Base-by-base conservation (phyloP, 2,888 invertebrate genomes). In the Drosophila paramelanica region DNA sequence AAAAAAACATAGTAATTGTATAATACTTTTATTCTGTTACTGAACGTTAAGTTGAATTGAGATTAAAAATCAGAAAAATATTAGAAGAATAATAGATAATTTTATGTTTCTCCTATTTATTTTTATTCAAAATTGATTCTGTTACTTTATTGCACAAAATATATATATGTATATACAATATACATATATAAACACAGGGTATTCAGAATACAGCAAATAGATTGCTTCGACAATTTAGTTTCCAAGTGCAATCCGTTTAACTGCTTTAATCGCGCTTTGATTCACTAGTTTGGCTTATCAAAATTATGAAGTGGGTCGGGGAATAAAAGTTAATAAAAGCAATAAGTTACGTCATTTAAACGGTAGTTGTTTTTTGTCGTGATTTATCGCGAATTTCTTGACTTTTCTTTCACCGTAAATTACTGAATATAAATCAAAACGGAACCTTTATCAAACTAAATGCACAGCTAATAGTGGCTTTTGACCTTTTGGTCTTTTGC, bases 401-500 rank as follows among this genome's bases (percentile, higher is more conserved):
- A n/a, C 10, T 42, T 20, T 6, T 20, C 20, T 20, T 31, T 10
- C 3, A 8, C 14, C 10, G 17, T 10, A 41, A 17, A 17, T 17
- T 41, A 17, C 41, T 10, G 41, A 41, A 17, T 39, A 6, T 11
- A 25, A 13, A 14, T n/a, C 23, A n/a, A 13, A 41, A 2, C 1
- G n/a, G 3, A 14, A 14, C 39, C 10, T 33, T 33, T 42, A 42
- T 33, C 42, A 33, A 33, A 17, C 17, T 17, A 13, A 52, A 27
- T 25, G 25, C n/a, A 25, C 33, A 13, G 17, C 3, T 3, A 17
- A 7, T 10, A 23, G 64, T 31, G 41, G 67, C 77, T 73, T 71
- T 80, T 86, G 81, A 83, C 81, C 84, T 86, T 78, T 73, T 39
- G 33, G 31, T 49, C 53, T 36, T 46, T 55, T 62, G 53, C 38